A percentile compares a stretch with the other conserved stretches of the same genome.
These are phyloP conservation scores for Epizoanthus illoricatus DNA, from an alignment of 92 coral and sea anemone genomes.

Conservation along the genomic window DNA sequence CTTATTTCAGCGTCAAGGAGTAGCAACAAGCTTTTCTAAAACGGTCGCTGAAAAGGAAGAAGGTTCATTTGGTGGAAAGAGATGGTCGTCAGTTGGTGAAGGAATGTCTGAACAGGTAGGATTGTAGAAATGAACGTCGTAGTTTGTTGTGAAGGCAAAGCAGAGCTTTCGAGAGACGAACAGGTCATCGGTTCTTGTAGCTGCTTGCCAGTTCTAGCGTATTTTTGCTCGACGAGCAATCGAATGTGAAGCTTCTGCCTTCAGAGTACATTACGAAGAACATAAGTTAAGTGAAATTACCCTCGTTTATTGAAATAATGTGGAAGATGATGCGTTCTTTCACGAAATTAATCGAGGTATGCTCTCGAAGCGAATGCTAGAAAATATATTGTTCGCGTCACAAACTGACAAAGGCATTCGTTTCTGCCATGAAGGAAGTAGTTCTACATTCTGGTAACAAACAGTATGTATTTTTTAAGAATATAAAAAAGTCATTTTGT, in stretches of 20 bases:
- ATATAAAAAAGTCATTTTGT: not conserved
- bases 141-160: slow-evolving; percentile 27
- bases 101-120: slow-evolving; percentile 89
- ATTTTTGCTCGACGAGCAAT: not conserved
- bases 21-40: slow-evolving; percentile 98
- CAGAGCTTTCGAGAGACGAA: not conserved
- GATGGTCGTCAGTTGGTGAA: slow-evolving; percentile 91
- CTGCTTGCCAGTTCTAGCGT: slow-evolving; percentile 31
- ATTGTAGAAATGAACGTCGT: not conserved
- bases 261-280: slow-evolving; percentile 3
- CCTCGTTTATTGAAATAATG: slow-evolving; percentile 1
- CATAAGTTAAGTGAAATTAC: not conserved
- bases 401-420: slow-evolving; percentile 37
- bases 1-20: slow-evolving; percentile 98
- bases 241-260: slow-evolving; percentile 31
- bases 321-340: not conserved
- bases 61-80: slow-evolving; percentile 84
- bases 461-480: slow-evolving; percentile 2
- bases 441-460: not conserved
- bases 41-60: slow-evolving; percentile 96
- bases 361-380: not conserved
- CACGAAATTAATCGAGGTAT: not conserved
- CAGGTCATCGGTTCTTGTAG: slow-evolving; percentile 22
- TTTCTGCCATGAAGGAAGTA: not conserved
- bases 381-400: slow-evolving; percentile 9